Percentiles rank a stretch among this genome's conserved stretches.
These are phyloP conservation scores for Drosophila tripunctata DNA, from an alignment of 2,888 invertebrate genomes.

Conservation along the genomic window DNA sequence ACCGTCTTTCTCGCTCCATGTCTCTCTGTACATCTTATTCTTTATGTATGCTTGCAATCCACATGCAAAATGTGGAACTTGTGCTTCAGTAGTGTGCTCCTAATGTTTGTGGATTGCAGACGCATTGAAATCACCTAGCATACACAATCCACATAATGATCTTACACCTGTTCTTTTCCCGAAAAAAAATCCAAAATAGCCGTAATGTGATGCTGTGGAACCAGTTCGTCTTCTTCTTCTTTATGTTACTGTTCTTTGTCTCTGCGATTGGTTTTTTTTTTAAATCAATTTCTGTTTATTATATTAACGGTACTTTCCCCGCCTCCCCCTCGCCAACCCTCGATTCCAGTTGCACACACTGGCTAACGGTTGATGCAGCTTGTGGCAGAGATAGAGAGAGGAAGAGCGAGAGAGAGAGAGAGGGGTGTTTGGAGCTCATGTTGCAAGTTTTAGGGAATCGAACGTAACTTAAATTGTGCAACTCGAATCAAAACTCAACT, in stretches of 20 bases:
- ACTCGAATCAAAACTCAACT: constrained; percentile 8
- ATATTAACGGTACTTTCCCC: constrained; percentile 43
- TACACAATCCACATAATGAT: background rate
- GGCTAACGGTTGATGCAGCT: constrained; percentile 34
- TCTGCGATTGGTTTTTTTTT: constrained; percentile 21
- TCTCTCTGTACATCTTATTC: too few relatives aligned
- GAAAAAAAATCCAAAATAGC: background rate
- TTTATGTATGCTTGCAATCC: too few relatives aligned
- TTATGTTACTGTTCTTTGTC: constrained; percentile 11
- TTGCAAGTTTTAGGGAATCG: constrained; percentile 18
- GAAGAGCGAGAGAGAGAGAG: background rate
- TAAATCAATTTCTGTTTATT: constrained; percentile 56
- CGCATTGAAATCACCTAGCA: too few relatives aligned
- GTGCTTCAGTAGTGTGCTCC: too few relatives aligned
- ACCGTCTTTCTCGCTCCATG: too few relatives aligned
- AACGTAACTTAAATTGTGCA: constrained; percentile 22
- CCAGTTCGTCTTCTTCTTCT: constrained; percentile 22
- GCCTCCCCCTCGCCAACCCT: constrained; percentile 20
- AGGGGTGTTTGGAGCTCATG: background rate
- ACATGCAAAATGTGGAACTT: too few relatives aligned
- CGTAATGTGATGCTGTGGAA: constrained; percentile 20
- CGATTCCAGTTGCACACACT: background rate
- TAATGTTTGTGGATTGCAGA: too few relatives aligned
- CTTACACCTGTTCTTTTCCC: background rate
- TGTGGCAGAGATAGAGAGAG: background rate